Base-by-base conservation (phyloP, 2,797 vertebrate genomes). In the Allobates femoralis region DNA sequence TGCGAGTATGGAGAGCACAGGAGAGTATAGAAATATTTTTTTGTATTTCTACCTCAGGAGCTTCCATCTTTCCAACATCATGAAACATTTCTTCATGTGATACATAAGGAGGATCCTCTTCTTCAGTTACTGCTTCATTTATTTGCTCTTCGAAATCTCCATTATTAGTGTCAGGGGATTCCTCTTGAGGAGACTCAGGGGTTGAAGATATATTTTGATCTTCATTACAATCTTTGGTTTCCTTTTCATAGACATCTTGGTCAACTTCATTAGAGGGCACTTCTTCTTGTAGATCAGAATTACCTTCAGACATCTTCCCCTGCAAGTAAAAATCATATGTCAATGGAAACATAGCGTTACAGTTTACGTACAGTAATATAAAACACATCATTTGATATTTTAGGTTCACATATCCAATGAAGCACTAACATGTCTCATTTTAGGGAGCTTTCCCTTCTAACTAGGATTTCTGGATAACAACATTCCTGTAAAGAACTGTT, bases 281-380 rank as follows among this genome's bases (percentile, higher is more conserved):
- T n/a, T 0, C 30, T 53, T 79, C 58, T 26, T 3, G 12, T 21
- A 46, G 5, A 3, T 18, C 8, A 11, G 15, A 28, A 14, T 53
- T 1, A 0, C 5, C 67, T 76, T 82, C 78, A 71, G 78, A 18
- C 0, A 41, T 50, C 3, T 0, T 0, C 1, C 8, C 58, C 91
- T 91, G 75, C n/a, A 55, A 60, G 18, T 5, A 41, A 60, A 5
- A 5, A 41, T 2, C 60, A 60, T 58, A 6, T 8, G 23, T 78
- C 11, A 56, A 19, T 32, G 26, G 10, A 78, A 77, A 8, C 55
- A 10, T 55, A 18, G 10, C 2, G 30, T 71, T 71, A 41, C 19
- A 21, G 3, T 7, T 77, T 74, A 12, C 18, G 46, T 11, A 46
- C 41, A 46, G 41, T 74, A 16, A 46, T 41, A 73, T 41, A 41